Conservation (phyloP, 2,113 vertebrate species). For the Polypterus bichir region DNA sequence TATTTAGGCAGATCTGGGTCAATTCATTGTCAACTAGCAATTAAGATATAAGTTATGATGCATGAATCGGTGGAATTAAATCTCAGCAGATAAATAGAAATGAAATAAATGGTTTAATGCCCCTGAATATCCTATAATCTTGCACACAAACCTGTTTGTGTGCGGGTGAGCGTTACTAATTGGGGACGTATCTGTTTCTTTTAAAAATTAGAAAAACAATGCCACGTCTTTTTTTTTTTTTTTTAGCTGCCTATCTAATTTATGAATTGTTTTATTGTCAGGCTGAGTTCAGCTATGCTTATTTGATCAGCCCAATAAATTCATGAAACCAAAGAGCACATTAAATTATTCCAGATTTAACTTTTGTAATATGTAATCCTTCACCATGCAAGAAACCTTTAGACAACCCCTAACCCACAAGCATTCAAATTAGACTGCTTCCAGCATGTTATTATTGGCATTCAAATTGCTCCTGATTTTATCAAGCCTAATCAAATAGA, state of each 20-base stretch:
- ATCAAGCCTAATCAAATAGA: slow-evolving; percentile 66
- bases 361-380: slow-evolving; percentile 33
- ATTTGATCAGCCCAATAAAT: slow-evolving; percentile 17
- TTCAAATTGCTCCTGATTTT: slow-evolving; percentile 46
- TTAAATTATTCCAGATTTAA: slow-evolving; percentile 27
- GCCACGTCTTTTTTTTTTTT: no score
- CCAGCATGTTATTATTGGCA: slow-evolving; percentile 55
- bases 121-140: no score
- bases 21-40: no score
- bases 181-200: no score
- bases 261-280: slow-evolving; percentile 6
- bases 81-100: no score
- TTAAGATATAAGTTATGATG: no score
- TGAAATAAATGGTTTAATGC: no score
- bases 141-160: no score
- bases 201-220: no score
- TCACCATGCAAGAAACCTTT: slow-evolving; percentile 39
- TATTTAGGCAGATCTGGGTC: no score
- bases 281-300: slow-evolving; percentile 1
- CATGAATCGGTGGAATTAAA: no score
- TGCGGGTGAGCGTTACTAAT: no score
- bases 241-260: neutral
- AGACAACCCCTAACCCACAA: slow-evolving; percentile 34
- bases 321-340: slow-evolving; percentile 35
- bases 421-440: slow-evolving; percentile 43